Percentiles rank a stretch among this genome's conserved stretches.
These are phyloP conservation scores for Drosophila conformis DNA, from an alignment of 2,888 invertebrate species.

Conservation along the genomic window DNA sequence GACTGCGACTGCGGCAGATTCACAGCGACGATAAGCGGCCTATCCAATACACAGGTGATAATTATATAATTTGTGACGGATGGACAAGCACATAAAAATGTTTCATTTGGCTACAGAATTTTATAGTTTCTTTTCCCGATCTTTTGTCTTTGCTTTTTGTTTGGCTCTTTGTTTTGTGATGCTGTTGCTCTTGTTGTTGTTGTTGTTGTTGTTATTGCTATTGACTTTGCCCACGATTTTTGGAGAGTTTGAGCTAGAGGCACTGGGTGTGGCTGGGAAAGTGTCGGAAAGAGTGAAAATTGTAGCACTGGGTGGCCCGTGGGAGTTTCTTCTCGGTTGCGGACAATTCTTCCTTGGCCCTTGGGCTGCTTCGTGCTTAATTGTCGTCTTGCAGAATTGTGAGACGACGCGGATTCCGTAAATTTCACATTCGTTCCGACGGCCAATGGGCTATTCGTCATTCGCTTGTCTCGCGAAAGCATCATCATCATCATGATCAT, in stretches of 20 bases:
- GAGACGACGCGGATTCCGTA: constrained; percentile 75
- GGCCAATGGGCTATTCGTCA: constrained; percentile 81
- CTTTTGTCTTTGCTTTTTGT: constrained; percentile 66
- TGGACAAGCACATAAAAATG: constrained; percentile 81
- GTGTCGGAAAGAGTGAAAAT: constrained; percentile 71
- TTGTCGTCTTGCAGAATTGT: constrained; percentile 82
- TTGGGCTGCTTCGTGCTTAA: constrained; percentile 77
- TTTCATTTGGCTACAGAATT: constrained; percentile 75
- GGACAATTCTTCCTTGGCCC: constrained; percentile 36
- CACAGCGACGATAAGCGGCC: constrained; percentile 79
- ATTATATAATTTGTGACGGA: constrained; percentile 83
- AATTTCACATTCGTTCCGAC: constrained; percentile 76
- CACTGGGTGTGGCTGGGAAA: constrained; percentile 72
- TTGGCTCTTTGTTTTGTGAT: constrained; percentile 50
- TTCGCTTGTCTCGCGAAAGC: constrained; percentile 75
- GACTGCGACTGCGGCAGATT: constrained; percentile 64
- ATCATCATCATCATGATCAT: constrained; percentile 51
- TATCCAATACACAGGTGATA: constrained; percentile 82
- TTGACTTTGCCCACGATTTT: constrained; percentile 38
- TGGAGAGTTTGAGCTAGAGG: constrained; percentile 23
- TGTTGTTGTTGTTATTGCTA: constrained; percentile 31
- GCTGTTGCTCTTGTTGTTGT: constrained; percentile 35
- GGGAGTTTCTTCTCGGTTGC: constrained; percentile 56
- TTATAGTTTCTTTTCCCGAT: constrained; percentile 60
- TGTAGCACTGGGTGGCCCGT: constrained; percentile 79